phyloP scores from a whole-genome alignment of 2,888 invertebrate species.

The Amaurobius ferox region DNA sequence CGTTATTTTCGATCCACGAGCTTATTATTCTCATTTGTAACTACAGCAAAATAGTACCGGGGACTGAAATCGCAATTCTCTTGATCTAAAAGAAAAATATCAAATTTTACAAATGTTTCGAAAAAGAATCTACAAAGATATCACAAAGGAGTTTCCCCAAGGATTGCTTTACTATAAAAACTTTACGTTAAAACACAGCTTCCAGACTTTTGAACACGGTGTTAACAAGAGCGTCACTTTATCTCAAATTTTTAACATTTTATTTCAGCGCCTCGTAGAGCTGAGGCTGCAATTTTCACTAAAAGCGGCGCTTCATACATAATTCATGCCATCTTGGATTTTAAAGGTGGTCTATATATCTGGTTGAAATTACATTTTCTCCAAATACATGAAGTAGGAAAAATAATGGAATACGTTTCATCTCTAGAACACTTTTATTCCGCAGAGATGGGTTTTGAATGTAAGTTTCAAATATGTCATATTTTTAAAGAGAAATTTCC shows the following conservation, averaged over 20 bases:
- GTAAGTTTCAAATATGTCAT: neutral
- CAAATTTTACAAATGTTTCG: neutral
- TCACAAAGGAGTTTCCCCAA: neutral
- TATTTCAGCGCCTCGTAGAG: neutral
- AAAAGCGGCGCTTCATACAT: slow-evolving; percentile 7
- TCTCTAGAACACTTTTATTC: neutral
- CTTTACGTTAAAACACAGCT: neutral
- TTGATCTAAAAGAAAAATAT: neutral
- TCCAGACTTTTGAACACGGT: slow-evolving; percentile 3
- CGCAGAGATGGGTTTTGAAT: neutral
- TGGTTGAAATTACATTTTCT: neutral
- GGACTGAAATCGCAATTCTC: neutral
- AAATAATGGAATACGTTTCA: neutral
- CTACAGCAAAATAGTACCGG: too few relatives aligned
- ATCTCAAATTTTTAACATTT: slow-evolving; percentile 14
- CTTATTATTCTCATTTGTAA: too few relatives aligned
- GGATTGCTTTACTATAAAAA: neutral
- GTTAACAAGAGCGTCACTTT: slow-evolving; percentile 2
- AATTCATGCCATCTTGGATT: neutral
- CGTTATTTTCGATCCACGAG: too few relatives aligned
- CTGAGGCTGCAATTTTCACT: neutral
- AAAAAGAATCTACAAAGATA: neutral
- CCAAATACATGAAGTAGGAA: neutral
- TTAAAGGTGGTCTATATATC: slow-evolving; percentile 3
- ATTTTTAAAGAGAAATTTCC: neutral